Conservation (phyloP, 2,888 invertebrate genomes). For the Plagodis dolabraria region DNA sequence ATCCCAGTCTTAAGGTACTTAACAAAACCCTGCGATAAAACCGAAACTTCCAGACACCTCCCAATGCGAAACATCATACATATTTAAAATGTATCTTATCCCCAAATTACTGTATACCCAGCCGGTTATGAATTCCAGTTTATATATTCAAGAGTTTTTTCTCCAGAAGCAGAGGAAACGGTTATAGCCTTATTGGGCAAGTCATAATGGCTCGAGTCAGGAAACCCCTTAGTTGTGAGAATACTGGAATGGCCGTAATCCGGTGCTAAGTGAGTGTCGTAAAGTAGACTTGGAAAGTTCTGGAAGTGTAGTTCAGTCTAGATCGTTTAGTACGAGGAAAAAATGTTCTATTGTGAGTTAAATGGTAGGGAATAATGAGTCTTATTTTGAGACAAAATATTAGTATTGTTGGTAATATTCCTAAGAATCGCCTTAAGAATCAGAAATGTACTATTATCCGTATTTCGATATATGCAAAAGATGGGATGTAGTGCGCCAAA, state of each 20-base stretch:
- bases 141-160: constrained; percentile 26
- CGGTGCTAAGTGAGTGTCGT: constrained; percentile 24
- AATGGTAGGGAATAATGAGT: not conserved
- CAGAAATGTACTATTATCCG: too few species aligned
- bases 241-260: constrained; percentile 26
- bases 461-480: too few species aligned
- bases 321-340: constrained; percentile 5
- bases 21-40: too few species aligned
- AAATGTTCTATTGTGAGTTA: constrained; percentile 1
- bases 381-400: not conserved
- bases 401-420: too few species aligned
- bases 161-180: constrained; percentile 11
- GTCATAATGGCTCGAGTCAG: constrained; percentile 23
- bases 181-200: constrained; percentile 29
- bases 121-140: constrained; percentile 21
- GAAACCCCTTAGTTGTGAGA: constrained; percentile 23
- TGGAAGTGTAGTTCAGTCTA: constrained; percentile 11
- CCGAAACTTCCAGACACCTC: too few species aligned
- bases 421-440: too few species aligned
- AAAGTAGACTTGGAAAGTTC: constrained; percentile 21
- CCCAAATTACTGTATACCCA: constrained; percentile 6
- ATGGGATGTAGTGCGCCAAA: too few species aligned
- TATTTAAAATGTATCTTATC: constrained; percentile 7
- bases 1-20: too few species aligned
- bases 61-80: not conserved